Evolutionary conservation across 2,113 vertebrate genomes (phyloP), one percentile per base, ranked within the genome.

Genomic region (Oreotragus oreotragus): DNA sequence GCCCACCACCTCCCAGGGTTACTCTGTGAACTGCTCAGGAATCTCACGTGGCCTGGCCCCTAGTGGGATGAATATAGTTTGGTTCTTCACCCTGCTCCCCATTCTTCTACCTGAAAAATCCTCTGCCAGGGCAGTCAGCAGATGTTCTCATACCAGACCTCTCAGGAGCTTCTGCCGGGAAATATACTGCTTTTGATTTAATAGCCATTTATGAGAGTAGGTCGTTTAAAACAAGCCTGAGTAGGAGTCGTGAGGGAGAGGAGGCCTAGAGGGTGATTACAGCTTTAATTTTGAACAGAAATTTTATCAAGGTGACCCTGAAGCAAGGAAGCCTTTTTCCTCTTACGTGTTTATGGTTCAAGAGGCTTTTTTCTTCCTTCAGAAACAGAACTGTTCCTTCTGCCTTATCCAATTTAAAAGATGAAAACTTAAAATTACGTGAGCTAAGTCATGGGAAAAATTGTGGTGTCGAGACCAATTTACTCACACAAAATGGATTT

Each of bases 361-460:
- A 43, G 70, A 94, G 51, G 81, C 94, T 94, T 91, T 92, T 93
- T 95, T 96, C 87, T 87, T 88, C 58, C 84, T 96, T 97, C 51
- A 76, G 81, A 96, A 94, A 93, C 93, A 91, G 91, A 94, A 91
- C 64, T 45, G 25, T 94, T 94, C 70, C 60, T 97, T 97, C 73
- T 97, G 93, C 95, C 84, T 97, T 96, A 97, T 51, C 84, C 88
- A 94, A 53, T 97, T 97, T 98, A 94, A 96, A 98, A 97, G 93
- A 96, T 96, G 96, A 97, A 98, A 97, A 97, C 79, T 97, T 95
- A 96, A 97, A 98, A 96, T 97, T 97, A 94, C 28, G 45, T 97
- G 97, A 97, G 88, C 96, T 79, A 97, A 96, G 96, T 96, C 96
- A 92, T 96, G 95, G 91, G 76, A 96, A 96, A 98, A 98, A 98